Base-by-base conservation (phyloP, 1,140 invertebrate species). In the Pseudachorutes palmiensis region DNA sequence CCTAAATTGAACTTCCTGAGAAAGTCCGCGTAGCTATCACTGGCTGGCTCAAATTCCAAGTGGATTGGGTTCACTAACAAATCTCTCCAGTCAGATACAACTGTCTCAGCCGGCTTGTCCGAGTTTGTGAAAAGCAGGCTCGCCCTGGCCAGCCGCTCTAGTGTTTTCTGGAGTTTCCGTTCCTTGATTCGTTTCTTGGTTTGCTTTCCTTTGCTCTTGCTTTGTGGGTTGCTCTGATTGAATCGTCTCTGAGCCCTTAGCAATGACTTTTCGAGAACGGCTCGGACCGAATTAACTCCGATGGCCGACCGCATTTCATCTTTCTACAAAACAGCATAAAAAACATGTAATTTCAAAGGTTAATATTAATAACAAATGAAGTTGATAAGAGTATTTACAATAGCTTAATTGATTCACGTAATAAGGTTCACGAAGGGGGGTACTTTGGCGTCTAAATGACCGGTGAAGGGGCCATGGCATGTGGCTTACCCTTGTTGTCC, bases 221-320 rank as follows among this genome's bases (percentile, higher is more conserved):
- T 68, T 9, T 28, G 28, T 12, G 24, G 48, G 58, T 24, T 62
- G n/a, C n/a, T 61, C 3, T 41, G 41, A 19, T 69, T 49, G 60
- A 69, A 74, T 24, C 64, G 70, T 65, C 62, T 66, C 51, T 70
- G 68, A 41, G 70, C 70, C 60, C 55, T 51, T 51, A 64, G 62
- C 59, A 72, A 62, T 9, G 70, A 64, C 33, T 68, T 68, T 65
- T 70, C 36, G 62, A 74, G 68, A 65, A 66, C 65, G 33, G 65
- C 70, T 70, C 66, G 68, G 3, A 72, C 66, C 67, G 71, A 69
- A 65, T 70, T 62, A 36, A 69, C 63, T 51, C 62, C 66, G 32
- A 66, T 57, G 48, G 70, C 71, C 32, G 72, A 69, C 55, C 62
- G 72, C 70, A 72, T 72, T 68, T 70, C 72, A 72, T 70, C 57